A percentile compares a stretch with the other conserved stretches of the same genome.
phyloP scores from a whole-genome alignment of 2,113 vertebrate genomes.

The Cercocebus atys region DNA sequence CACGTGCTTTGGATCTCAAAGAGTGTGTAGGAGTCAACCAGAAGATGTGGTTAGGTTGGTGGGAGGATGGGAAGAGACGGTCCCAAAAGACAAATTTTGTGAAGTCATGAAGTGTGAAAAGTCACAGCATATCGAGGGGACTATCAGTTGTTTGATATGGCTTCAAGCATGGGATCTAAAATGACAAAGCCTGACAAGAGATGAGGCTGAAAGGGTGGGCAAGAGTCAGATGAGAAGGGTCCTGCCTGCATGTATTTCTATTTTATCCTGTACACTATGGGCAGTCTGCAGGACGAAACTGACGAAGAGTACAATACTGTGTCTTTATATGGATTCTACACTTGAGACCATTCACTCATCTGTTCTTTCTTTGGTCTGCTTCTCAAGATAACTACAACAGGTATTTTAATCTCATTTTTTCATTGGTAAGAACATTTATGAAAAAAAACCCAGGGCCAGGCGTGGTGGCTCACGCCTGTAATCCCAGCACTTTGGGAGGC shows the following conservation, averaged over 20 bases:
- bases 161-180: not conserved
- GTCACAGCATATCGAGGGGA: not conserved
- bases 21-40: not conserved
- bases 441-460: not conserved
- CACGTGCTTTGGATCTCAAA: not conserved
- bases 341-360: not conserved
- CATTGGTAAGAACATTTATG: not conserved
- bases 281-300: not conserved
- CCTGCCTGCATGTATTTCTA: not conserved
- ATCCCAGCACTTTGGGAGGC: no score
- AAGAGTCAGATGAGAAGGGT: not conserved
- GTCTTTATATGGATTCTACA: not conserved
- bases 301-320: not conserved
- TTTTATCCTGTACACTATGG: not conserved
- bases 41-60: not conserved
- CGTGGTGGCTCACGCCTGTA: no score
- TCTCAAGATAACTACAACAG: not conserved
- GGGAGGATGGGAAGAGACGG: rapidly evolving
- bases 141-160: not conserved
- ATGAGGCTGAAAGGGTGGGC: not conserved
- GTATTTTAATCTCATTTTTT: not conserved
- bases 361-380: not conserved
- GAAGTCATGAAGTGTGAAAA: not conserved
- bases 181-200: not conserved
- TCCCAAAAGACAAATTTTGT: not conserved